Base-by-base conservation (phyloP, 2,888 invertebrate species). In the Eupithecia subfuscata region DNA sequence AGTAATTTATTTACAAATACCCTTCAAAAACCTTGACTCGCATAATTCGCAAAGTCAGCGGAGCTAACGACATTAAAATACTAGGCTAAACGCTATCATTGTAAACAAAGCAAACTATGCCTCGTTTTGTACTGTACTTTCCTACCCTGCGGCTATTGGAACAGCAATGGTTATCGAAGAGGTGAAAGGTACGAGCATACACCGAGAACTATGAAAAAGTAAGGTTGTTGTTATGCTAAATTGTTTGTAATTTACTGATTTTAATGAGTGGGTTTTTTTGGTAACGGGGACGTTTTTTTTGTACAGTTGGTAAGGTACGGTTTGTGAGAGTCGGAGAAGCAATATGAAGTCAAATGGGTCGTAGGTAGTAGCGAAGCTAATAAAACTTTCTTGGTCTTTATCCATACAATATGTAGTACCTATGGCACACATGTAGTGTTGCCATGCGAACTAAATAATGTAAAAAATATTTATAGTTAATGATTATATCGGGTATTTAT, bases 171-270 rank as follows among this genome's bases (percentile, higher is more conserved):
- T 85, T 79, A 82, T 82, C 78, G 75, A 83, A 83, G 78, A 86
- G 87, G 90, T 90, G 89, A 90, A 90, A 91, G 90, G 89, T 87
- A 77, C 77, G 81, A 79, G 8, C 48, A 82, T 84, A 83, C 82
- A 84, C 82, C 78, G 75, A 75, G 82, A 85, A 82, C 78, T 74
- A 83, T 81, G 80, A 79, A 79, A 77, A 75, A 75, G 70, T 70
- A 69, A n/a, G 40, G 68, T 63, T 56, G 37, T 43, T 65, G 48
- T 48, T 69, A 67, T 60, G 71, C 45, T 70, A 71, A 74, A 75
- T 75, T 73, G 71, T 67, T 73, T 71, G 43, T 12, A 22, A 40
- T 45, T n/a, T 25, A 43, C 37, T 40, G 60, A 40, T 40, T 70
- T 70, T 60, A 70, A 70, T 40, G 67, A 67, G 68, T 34, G 64